Base-by-base conservation (phyloP, 2,888 invertebrate genomes). In the Liodrosophila aerea region DNA sequence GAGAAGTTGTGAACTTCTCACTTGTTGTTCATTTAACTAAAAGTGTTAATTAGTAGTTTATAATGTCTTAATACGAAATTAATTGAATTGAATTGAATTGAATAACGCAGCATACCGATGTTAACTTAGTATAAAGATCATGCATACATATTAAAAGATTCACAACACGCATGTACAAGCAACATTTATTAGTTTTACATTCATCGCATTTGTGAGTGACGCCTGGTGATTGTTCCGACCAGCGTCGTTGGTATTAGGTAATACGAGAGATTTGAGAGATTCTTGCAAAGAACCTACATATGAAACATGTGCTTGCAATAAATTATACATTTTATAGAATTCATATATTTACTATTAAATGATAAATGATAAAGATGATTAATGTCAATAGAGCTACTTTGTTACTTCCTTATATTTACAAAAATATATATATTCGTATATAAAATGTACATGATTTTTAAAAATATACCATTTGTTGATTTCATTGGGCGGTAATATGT, bases 11-110 rank as follows among this genome's bases (percentile, higher is more conserved):
- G 65, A 72, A 68, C 68, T 72, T 70, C 68, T 56, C 44, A 36
- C 54, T 70, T 76, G 80, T 80, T 80, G 73, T 64, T 76, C 52
- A 70, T 72, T 72, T 64, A 65, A 61, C 64, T 52, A 64, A 71
- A 54, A 29, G 49, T 72, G 72, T 78, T 78, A 61, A 72, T 69
- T 65, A 76, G 56, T 72, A 67, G 62, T 57, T 59, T 64, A 61
- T 45, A 29, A 62, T 52, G 49, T 49, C 49, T 60, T 5, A 27
- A 51, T 51, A 37, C 39, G 13, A 15, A 56, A 45, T 4, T 47
- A 37, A 31, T 56, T 50, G n/a, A 15, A 41, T 27, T 7, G 5
- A 50, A 59, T n/a, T n/a, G n/a, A n/a, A n/a, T n/a, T n/a, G n/a
- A n/a, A n/a, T n/a, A n/a, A n/a, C n/a, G n/a, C n/a, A n/a, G n/a